These are phyloP conservation scores for Cuniculus paca DNA, from an alignment of 2,797 vertebrate genomes.

Conservation along the genomic window DNA sequence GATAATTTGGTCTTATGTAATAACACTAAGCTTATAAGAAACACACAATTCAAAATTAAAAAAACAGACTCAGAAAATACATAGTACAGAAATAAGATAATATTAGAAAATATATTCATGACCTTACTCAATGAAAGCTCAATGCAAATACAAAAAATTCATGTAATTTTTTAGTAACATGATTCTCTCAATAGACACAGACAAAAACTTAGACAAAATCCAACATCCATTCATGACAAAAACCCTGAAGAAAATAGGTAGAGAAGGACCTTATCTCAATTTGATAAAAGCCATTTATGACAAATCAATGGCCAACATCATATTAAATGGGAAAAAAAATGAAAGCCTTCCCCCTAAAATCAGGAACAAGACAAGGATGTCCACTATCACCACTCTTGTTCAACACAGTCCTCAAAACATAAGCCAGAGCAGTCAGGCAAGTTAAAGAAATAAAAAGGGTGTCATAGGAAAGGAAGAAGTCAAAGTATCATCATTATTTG, in stretches of 20 bases:
- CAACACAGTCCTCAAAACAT: background rate
- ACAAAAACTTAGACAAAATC: background rate
- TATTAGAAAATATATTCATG: slow-evolving; percentile 21
- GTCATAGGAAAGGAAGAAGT: background rate
- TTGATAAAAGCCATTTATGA: background rate
- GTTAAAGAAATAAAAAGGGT: background rate
- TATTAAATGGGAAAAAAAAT: background rate
- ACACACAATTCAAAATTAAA: background rate
- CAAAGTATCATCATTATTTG: background rate
- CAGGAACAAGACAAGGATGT: background rate
- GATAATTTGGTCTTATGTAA: background rate
- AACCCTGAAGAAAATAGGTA: background rate
- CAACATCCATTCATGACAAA: background rate
- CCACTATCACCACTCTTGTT: background rate
- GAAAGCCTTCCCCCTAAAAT: background rate
- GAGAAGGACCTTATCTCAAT: background rate
- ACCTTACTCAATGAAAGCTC: slow-evolving; percentile 11
- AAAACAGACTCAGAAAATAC: background rate
- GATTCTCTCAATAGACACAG: background rate
- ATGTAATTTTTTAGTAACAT: slow-evolving; percentile 47
- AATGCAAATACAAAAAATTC: slow-evolving; percentile 17
- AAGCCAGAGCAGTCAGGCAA: background rate
- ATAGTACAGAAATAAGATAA: slow-evolving; percentile 3
- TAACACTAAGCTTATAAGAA: background rate
- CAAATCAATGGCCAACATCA: background rate